Evolutionary conservation across 2,113 vertebrate genomes (phyloP).

Genomic region (Chinchilla lanigera): DNA sequence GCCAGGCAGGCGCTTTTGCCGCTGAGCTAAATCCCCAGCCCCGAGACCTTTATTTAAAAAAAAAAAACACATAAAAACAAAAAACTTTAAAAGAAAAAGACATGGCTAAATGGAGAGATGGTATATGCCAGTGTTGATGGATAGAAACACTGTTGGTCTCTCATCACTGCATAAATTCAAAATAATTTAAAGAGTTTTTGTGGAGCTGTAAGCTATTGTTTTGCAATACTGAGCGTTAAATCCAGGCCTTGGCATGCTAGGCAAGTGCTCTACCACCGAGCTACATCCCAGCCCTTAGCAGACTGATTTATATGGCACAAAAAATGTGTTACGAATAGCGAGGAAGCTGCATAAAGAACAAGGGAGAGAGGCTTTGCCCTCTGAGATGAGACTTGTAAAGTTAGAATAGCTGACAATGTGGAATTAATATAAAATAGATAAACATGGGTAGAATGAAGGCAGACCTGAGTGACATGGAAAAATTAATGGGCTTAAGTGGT

Average conservation of each 20-base stretch:
- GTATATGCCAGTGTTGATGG: background rate
- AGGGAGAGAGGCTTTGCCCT: background rate
- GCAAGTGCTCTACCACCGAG: background rate
- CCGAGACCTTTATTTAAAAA: background rate
- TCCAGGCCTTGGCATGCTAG: background rate
- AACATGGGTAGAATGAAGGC: background rate
- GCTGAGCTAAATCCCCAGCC: too few species aligned
- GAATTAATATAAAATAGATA: background rate
- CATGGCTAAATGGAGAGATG: background rate
- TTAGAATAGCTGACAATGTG: background rate
- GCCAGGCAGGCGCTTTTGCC: too few species aligned
- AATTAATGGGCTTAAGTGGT: background rate
- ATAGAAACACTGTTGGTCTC: background rate
- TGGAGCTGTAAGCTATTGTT: background rate
- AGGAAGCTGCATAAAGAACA: background rate
- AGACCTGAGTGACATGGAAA: background rate
- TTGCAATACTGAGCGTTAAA: background rate
- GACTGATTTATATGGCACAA: background rate
- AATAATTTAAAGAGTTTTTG: background rate
- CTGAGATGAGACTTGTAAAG: background rate
- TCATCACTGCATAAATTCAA: background rate
- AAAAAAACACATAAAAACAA: background rate
- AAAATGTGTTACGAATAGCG: background rate
- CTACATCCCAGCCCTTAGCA: background rate
- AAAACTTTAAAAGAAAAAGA: background rate